These are phyloP conservation scores for Dascyllus trimaculatus DNA, from an alignment of 2,113 vertebrate species.

Conservation along the genomic window DNA sequence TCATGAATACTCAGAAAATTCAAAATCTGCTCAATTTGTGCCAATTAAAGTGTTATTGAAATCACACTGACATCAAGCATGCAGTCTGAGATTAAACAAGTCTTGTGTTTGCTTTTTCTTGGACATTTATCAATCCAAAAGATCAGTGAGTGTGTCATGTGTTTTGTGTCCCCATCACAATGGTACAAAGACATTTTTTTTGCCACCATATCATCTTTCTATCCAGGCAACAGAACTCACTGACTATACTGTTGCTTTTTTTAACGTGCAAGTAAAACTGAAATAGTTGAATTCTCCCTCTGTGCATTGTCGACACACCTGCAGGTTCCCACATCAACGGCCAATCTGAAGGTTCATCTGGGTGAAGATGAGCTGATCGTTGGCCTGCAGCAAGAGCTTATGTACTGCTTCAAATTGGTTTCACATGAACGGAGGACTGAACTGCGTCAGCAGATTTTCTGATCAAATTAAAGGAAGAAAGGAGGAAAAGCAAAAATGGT, in stretches of 20 bases:
- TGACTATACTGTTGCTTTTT: constrained; percentile 20
- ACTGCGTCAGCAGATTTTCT: constrained; percentile 77
- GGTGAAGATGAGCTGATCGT: constrained; percentile 46
- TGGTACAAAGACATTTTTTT: too few relatives aligned
- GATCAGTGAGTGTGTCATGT: too few relatives aligned
- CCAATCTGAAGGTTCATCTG: constrained; percentile 30
- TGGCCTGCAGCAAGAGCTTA: constrained; percentile 60
- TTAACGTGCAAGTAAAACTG: constrained; percentile 22
- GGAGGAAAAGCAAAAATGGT: constrained; percentile 32
- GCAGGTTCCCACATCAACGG: not conserved
- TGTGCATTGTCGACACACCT: constrained; percentile 19
- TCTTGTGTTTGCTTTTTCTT: too few relatives aligned
- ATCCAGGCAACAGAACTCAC: not conserved
- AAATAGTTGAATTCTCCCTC: constrained; percentile 1
- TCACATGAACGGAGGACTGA: constrained; percentile 82
- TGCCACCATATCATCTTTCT: not conserved
- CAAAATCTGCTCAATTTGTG: too few relatives aligned
- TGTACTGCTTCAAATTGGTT: constrained; percentile 80
- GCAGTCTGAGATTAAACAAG: too few relatives aligned
- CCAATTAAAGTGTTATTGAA: too few relatives aligned
- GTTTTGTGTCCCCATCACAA: too few relatives aligned
- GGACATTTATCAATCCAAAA: too few relatives aligned
- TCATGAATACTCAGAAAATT: too few relatives aligned
- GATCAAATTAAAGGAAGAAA: constrained; percentile 80
- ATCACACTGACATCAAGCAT: too few relatives aligned